These are phyloP conservation scores for Ditylenchus weischeri DNA, from an alignment of 2,888 invertebrate genomes.

Conservation along the genomic window DNA sequence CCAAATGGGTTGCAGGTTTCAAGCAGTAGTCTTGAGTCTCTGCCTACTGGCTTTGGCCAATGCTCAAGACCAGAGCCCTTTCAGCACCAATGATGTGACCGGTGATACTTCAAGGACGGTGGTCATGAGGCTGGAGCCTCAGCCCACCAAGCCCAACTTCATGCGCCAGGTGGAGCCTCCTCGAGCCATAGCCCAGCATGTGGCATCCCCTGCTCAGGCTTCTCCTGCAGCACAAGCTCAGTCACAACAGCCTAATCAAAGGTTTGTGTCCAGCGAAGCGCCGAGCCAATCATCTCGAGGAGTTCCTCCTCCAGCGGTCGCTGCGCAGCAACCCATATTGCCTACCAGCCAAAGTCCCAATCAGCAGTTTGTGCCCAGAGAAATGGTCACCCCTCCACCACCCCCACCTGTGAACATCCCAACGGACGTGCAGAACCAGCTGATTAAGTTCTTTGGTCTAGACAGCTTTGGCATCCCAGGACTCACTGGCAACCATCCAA, in stretches of 20 bases:
- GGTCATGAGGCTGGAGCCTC: conserved; percentile 35
- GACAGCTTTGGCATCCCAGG: conserved; percentile 58
- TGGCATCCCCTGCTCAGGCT: conserved; percentile 18
- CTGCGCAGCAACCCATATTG: conserved; percentile 38
- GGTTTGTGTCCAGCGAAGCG: not conserved
- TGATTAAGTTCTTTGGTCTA: conserved; percentile 58
- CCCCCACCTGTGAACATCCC: conserved; percentile 57
- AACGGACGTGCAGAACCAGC: conserved; percentile 58
- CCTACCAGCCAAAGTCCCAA: conserved; percentile 12
- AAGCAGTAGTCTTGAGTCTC: too few species aligned
- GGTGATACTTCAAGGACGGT: conserved; percentile 31
- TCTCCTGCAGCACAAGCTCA: conserved; percentile 2
- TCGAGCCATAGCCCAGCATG: conserved; percentile 37
- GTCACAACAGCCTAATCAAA: conserved; percentile 3
- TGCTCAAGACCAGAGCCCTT: too few species aligned
- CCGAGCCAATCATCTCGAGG: conserved; percentile 8
- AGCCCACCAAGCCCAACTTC: conserved; percentile 25
- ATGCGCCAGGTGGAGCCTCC: conserved; percentile 41
- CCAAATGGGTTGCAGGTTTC: too few species aligned
- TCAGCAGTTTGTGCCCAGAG: conserved; percentile 30
- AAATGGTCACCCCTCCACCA: conserved; percentile 31
- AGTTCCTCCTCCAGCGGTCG: conserved; percentile 14
- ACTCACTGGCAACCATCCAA: conserved; percentile 56
- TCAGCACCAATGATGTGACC: not conserved
- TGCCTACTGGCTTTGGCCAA: too few species aligned